A percentile compares a stretch with the other conserved stretches of the same genome.
These are phyloP conservation scores for Ciconia nigra DNA, from an alignment of 2,797 vertebrate genomes.

Conservation along the genomic window DNA sequence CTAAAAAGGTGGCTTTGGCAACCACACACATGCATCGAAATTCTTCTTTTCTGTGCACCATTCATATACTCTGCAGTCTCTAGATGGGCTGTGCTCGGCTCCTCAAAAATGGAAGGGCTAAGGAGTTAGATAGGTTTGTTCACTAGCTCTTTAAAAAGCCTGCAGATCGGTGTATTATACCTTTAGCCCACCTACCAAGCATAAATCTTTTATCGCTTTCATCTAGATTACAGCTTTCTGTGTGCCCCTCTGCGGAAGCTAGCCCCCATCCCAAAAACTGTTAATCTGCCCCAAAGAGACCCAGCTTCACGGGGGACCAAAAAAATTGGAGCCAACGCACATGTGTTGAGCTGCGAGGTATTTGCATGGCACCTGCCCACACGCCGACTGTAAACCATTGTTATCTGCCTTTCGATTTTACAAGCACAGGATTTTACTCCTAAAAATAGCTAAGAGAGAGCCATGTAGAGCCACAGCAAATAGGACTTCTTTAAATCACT, in stretches of 20 bases:
- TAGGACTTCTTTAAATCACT: background rate
- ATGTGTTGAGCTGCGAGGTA: background rate
- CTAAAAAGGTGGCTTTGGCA: background rate
- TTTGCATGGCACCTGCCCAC: background rate
- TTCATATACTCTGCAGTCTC: background rate
- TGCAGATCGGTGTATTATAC: rapidly evolving
- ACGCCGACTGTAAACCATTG: background rate
- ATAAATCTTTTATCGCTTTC: rapidly evolving
- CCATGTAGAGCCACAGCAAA: slow-evolving; percentile 24
- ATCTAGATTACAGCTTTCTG: background rate
- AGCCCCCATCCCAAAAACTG: background rate
- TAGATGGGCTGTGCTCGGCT: background rate
- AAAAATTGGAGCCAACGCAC: background rate
- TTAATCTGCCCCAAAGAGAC: background rate
- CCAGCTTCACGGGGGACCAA: rapidly evolving
- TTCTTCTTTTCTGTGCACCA: background rate
- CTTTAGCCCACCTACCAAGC: background rate
- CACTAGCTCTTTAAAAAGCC: background rate
- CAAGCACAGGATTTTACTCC: slow-evolving; percentile 15
- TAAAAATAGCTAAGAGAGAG: slow-evolving; percentile 51
- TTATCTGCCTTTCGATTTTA: slow-evolving; percentile 38
- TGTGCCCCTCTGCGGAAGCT: background rate
- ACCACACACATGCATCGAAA: background rate
- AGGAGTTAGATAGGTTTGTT: background rate
- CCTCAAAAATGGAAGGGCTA: background rate